A percentile compares a stretch with the other conserved stretches of the same genome.
Conservation (phyloP, 2,888 invertebrate species). For the Lepidonotus clava region DNA sequence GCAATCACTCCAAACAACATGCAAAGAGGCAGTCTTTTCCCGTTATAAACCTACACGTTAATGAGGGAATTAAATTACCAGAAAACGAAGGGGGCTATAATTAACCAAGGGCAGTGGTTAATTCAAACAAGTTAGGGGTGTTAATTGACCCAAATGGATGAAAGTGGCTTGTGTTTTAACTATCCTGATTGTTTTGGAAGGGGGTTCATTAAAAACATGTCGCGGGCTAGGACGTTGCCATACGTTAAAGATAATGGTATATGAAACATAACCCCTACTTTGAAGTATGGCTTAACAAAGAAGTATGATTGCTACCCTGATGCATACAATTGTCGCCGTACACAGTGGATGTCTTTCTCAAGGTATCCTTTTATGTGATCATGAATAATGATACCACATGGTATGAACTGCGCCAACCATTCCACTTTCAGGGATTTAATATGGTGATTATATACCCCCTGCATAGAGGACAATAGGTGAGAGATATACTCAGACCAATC, state of each 20-base stretch:
- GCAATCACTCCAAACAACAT: background rate
- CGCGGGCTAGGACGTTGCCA: background rate
- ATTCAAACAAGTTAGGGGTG: conserved; percentile 11
- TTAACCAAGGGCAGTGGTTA: background rate
- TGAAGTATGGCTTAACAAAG: conserved; percentile 27
- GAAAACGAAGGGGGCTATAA: background rate
- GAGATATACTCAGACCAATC: background rate
- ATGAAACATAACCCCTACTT: background rate
- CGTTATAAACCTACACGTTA: background rate
- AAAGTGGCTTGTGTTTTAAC: background rate
- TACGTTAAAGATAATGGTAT: background rate
- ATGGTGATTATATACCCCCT: conserved; percentile 1
- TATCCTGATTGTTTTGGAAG: background rate
- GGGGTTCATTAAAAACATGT: background rate
- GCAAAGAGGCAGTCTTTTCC: background rate
- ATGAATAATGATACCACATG: background rate
- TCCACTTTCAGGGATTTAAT: background rate
- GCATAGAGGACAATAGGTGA: background rate
- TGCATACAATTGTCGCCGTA: conserved; percentile 36
- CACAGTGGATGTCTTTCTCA: background rate
- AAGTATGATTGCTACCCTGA: conserved; percentile 48
- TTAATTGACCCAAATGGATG: background rate
- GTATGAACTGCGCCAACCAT: background rate
- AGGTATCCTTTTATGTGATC: background rate
- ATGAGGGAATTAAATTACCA: background rate